These are phyloP conservation scores for Sebastes aleutianus DNA, from an alignment of 2,797 vertebrate species.

Conservation along the genomic window DNA sequence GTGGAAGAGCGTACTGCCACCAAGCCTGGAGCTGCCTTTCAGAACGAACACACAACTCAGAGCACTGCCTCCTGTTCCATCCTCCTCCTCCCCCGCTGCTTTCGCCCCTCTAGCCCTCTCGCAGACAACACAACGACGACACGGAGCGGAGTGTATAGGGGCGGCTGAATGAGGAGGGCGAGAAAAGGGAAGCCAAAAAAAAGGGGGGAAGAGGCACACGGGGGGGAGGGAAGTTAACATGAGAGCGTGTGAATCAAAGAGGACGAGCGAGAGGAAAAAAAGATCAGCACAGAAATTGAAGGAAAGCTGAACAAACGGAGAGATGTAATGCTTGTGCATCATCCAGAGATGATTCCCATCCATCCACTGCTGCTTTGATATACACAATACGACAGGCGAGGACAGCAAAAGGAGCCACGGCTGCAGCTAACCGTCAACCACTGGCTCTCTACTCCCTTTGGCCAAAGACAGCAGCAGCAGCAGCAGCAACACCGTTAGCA, in stretches of 20 bases:
- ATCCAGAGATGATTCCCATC: neutral
- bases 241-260: slow-evolving; percentile 18
- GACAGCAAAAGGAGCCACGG: slow-evolving; percentile 20
- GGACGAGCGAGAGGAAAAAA: neutral
- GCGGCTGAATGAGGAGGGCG: slow-evolving; percentile 17
- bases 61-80: slow-evolving; percentile 10
- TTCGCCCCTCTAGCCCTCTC: neutral
- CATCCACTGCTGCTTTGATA: neutral
- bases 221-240: slow-evolving; percentile 1
- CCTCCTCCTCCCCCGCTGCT: slow-evolving; percentile 43
- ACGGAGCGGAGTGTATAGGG: slow-evolving; percentile 1
- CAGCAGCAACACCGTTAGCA: slow-evolving; percentile 17
- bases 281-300: neutral
- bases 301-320: neutral
- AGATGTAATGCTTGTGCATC: neutral
- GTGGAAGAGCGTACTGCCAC: slow-evolving; percentile 49
- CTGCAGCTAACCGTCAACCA: slow-evolving; percentile 33
- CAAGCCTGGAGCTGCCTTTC: slow-evolving; percentile 57
- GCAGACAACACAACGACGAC: slow-evolving; percentile 6
- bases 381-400: slow-evolving; percentile 1
- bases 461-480: slow-evolving; percentile 2
- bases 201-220: neutral
- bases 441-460: neutral
- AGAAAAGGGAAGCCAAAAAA: neutral
- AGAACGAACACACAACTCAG: slow-evolving; percentile 30